Evolutionary conservation across 2,113 vertebrate species (phyloP), one percentile per base, ranked within the genome.

Genomic region (Paramisgurnus dabryanus): DNA sequence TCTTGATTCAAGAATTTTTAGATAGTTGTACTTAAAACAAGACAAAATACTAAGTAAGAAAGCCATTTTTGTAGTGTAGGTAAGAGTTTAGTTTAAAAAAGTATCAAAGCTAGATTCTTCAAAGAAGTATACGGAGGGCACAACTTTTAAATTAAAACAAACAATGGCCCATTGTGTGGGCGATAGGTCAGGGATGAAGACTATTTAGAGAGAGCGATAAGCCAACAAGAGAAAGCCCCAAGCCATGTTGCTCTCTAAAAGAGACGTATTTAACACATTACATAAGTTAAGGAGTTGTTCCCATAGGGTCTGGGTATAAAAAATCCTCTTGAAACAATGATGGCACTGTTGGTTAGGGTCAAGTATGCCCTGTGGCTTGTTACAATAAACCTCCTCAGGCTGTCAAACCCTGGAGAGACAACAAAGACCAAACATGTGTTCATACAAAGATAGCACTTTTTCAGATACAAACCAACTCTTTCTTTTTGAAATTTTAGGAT

Each of bases 181-280:
- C 66, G 47, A 18, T 78, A 79, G 76, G 82, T 85, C 86, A 90
- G 80, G 74, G 67, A 77, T 12, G 43, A 73, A 85, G 22, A 17
- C 7, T 39, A 53, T 72, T 58, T n/a, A 58, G 57, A 47, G 43
- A 67, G 66, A 67, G 43, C 15, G 27, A 57, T 6, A n/a, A 57
- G 53, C 15, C 13, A 58, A 58, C 5, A 5, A 58, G 53, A 61
- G 40, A 74, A 61, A 61, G 57, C 83, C 85, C 85, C 57, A 69
- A 41, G 49, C 17, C 78, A 84, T 86, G 72, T 81, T 17, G 34
- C 68, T 63, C 79, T 85, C 65, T 34, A 34, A 34, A 73, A 80
- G 82, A 80, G 84, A 80, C 88, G 75, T 85, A 80, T 86, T 81
- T 79, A 83, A 45, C 81, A 78, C 84, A 89, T 85, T 83, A 85